phyloP scores from a whole-genome alignment of 2,888 invertebrate genomes.

The Nemoura dubitans region DNA sequence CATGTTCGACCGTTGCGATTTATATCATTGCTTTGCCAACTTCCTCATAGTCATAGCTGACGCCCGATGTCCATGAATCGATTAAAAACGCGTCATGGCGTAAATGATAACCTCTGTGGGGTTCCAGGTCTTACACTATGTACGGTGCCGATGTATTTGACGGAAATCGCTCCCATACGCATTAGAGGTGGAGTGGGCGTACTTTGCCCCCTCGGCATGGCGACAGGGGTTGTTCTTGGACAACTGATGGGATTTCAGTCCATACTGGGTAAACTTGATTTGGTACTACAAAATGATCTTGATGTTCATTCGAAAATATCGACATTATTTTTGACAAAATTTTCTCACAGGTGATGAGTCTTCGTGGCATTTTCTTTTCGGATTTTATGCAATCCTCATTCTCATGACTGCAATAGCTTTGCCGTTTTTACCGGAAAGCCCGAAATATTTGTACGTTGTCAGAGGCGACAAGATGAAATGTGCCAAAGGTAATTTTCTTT shows the following conservation, averaged over 20 bases:
- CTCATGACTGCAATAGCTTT: slow-evolving; percentile 71
- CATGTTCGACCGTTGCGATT: neutral
- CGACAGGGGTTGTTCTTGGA: slow-evolving; percentile 77
- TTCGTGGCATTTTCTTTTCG: slow-evolving; percentile 80
- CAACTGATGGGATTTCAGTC: slow-evolving; percentile 59
- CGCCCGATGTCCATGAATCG: neutral
- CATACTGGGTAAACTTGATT: slow-evolving; percentile 47
- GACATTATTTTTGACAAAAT: neutral
- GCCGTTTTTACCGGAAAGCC: slow-evolving; percentile 83
- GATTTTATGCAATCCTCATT: slow-evolving; percentile 75
- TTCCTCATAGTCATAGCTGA: neutral
- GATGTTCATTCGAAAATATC: neutral
- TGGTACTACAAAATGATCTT: neutral
- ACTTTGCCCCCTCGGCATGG: slow-evolving; percentile 79
- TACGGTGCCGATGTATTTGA: slow-evolving; percentile 89
- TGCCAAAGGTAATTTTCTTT: neutral
- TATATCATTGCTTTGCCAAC: no score
- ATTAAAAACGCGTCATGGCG: neutral
- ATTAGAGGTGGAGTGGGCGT: slow-evolving; percentile 76
- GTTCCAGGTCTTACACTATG: slow-evolving; percentile 76
- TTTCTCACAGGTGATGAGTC: neutral
- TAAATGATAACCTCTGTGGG: neutral
- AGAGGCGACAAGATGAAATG: slow-evolving; percentile 64
- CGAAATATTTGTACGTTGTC: slow-evolving; percentile 82
- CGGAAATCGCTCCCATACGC: slow-evolving; percentile 81